Base-by-base conservation (phyloP, 2,888 invertebrate species). In the Teinopalpus imperialis region DNA sequence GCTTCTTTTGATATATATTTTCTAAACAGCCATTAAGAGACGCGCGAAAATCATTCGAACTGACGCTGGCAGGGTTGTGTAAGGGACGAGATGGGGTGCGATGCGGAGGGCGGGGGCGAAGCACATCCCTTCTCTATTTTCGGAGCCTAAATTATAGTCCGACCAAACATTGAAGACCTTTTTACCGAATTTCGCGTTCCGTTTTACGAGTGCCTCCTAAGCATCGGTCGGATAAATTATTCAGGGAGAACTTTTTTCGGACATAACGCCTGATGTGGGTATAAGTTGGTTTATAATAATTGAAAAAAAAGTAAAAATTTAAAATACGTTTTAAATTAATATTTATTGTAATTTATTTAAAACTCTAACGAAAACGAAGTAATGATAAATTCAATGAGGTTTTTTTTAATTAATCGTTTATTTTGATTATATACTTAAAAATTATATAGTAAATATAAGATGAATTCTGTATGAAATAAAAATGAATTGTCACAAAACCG, bases 121-220 rank as follows among this genome's bases (percentile, higher is more conserved):
- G 63, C 59, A 54, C 59, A 68, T 69, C 74, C 79, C 85, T 80
- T 70, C 44, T 76, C 81, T 85, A 85, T 87, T 85, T 86, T 86
- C 77, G 80, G 76, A 69, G 70, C 75, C 75, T 85, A 83, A 86
- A 75, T 81, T 86, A 86, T 83, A 79, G 79, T 76, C 75, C 80
- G 78, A 76, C 82, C 82, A 79, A 85, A 75, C 79, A 76, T 79
- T 81, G 79, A 83, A 86, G 86, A 81, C 83, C 86, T 81, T 83
- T 62, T 83, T 85, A 78, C 82, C 68, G 78, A 83, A 83, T 80
- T 85, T 74, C 72, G 66, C 78, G 80, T 81, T 78, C 63, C 76
- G 71, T 79, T 87, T 87, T 86, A 85, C 81, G 82, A 73, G 66
- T 69, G 61, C 59, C 74, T 77, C 70, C 77, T 82, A 76, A 85